Base-by-base conservation (phyloP, 2,113 vertebrate genomes). In the Microtus richardsoni region DNA sequence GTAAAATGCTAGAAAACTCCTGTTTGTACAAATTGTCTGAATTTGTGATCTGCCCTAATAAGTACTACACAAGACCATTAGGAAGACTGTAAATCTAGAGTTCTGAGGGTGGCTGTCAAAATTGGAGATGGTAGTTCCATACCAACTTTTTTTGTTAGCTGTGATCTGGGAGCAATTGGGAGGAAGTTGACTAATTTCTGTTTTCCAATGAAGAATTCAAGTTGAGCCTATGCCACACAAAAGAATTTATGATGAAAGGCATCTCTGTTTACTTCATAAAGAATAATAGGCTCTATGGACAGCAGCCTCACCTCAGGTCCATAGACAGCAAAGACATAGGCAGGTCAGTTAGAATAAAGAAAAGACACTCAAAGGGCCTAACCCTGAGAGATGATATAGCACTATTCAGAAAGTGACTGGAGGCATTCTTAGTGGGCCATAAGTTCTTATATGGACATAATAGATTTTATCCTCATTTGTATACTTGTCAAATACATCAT, bases 1-100 rank as follows among this genome's bases (percentile, higher is more conserved):
- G 39, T 78, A 71, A 79, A 7, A 58, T 5, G 49, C 2, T 26
- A 47, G 8, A 77, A 54, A 21, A 91, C 21, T 39, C 47, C 16
- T 73, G 16, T 12, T 44, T 11, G 44, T 44, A 7, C 13, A 52
- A 0, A 39, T 78, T 3, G 28, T 3, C 26, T 49, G 36, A n/a
- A 1, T 80, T 33, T 41, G 19, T 77, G 12, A 82, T 24, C 28
- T 83, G 12, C 28, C 52, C 6, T 68, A 89, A 66, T 77, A 26
- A 6, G 12, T 47, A 12, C 5, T 11, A 64, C 0, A 5, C 60
- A 70, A 8, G 19, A 10, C 3, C 9, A 30, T 0, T 1, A 86
- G 16, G 8, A 41, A 26, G 16, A 24, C 28, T 14, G 13, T 41
- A 36, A 64, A 22, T 14, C 24, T 89, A 22, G 28, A 78, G 5